These are phyloP conservation scores for Bemisia tabaci DNA, from an alignment of 1,140 invertebrate species.

Conservation along the genomic window DNA sequence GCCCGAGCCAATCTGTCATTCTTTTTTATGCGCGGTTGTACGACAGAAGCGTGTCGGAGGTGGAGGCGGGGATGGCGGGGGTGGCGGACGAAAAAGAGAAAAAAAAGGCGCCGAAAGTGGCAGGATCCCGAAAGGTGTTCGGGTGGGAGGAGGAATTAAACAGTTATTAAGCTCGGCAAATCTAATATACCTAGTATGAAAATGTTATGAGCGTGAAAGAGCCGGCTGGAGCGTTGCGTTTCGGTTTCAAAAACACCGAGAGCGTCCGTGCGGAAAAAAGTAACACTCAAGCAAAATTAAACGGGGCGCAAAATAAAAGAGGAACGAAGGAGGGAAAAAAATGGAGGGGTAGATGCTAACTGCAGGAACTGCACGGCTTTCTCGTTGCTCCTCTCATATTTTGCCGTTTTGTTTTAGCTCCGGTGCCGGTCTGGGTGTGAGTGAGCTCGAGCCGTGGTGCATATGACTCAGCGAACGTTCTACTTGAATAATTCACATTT, in stretches of 20 bases:
- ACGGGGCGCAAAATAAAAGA: too few relatives aligned
- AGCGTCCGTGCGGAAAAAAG: not conserved
- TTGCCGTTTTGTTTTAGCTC: not conserved
- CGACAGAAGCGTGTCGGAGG: not conserved
- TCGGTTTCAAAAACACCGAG: not conserved
- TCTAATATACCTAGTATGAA: not conserved
- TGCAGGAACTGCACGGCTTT: not conserved
- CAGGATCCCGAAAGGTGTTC: not conserved
- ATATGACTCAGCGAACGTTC: not conserved
- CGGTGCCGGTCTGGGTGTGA: too few relatives aligned
- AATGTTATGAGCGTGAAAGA: not conserved
- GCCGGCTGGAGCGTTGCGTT: not conserved
- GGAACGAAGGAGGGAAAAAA: not conserved
- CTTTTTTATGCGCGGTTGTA: not conserved
- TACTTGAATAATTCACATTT: not conserved
- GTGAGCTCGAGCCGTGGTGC: too few relatives aligned
- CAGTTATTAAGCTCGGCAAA: not conserved
- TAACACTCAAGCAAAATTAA: not conserved
- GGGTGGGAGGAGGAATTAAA: not conserved
- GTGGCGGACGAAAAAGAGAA: too few relatives aligned
- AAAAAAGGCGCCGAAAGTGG: not conserved
- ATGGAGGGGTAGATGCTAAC: not conserved
- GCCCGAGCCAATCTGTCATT: not conserved
- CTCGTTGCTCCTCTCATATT: not conserved
- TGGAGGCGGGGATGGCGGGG: not conserved